Base-by-base conservation (phyloP, 2,888 invertebrate species). In the Metallyticus violacea region DNA sequence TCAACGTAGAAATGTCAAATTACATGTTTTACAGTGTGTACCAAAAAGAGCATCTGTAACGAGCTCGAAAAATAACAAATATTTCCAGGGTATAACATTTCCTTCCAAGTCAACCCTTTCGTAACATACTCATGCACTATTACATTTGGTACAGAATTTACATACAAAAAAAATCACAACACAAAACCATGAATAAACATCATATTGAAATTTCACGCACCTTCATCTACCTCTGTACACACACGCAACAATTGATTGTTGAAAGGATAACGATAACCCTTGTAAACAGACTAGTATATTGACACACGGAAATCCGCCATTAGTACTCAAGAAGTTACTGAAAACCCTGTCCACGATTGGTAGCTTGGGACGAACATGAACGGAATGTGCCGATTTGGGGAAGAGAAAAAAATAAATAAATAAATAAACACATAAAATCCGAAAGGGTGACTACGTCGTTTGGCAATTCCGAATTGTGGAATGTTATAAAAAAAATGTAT, bases 241-340 rank as follows among this genome's bases (percentile, higher is more conserved):
- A 85, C 86, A 84, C 86, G 84, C 83, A 84, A 88, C 84, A 77
- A 30, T 29, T 86, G 83, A 87, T 85, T 86, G 82, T 76, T 81
- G 40, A 83, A 85, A 30, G 26, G 29, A 82, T 79, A 77, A 81
- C 79, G 29, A 76, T 40, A 87, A 78, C 82, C 93, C 93, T 94
- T 93, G 94, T 94, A 94, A 94, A 94, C 94, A n/a, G n/a, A 94
- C 94, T 94, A 93, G 94, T 93, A 93, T 92, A 93, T 94, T 94
- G 93, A 94, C 94, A 94, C 93, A 93, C 94, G 94, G 94, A 93
- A 93, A 93, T 93, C 93, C 93, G 93, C 94, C 94, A 94, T 94
- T 94, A 77, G 78, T 85, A 15, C 26, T 29, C 6, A 7, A 2
- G 40, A 62, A 62, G 40, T 62, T 62, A 4, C 40, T 15, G 40